A percentile compares a stretch with the other conserved stretches of the same genome.
Evolutionary conservation across 2,113 vertebrate genomes (phyloP).

Genomic region (Phrynocephalus versicolor): DNA sequence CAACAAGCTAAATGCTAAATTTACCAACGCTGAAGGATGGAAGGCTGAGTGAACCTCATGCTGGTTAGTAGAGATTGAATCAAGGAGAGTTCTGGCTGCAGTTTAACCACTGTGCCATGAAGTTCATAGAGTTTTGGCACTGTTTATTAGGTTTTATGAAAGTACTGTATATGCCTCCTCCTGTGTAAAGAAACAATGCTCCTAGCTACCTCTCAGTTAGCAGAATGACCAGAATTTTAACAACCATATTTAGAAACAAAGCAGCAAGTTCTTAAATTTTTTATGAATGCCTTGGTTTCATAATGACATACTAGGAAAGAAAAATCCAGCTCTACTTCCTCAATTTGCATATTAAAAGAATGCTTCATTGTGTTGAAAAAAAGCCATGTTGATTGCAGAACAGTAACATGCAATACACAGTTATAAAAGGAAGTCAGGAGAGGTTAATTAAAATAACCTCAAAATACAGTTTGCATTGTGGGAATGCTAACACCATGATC

Average conservation of each 20-base stretch:
- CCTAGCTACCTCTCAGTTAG: constrained; percentile 28
- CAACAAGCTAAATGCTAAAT: too few relatives aligned
- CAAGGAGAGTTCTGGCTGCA: too few relatives aligned
- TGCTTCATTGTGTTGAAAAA: constrained; percentile 56
- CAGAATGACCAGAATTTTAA: constrained; percentile 48
- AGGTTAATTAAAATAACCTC: constrained; percentile 39
- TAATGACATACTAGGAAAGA: constrained; percentile 41
- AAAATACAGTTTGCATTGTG: constrained; percentile 6
- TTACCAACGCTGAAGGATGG: too few relatives aligned
- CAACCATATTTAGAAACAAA: background rate
- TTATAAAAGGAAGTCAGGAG: constrained; percentile 15
- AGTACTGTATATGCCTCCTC: constrained; percentile 30
- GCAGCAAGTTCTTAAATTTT: constrained; percentile 40
- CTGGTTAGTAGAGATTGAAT: too few relatives aligned
- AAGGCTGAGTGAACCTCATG: too few relatives aligned
- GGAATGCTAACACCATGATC: constrained; percentile 29
- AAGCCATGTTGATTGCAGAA: constrained; percentile 19
- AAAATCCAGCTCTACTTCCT: constrained; percentile 32
- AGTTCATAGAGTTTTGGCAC: background rate
- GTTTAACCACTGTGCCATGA: too few relatives aligned
- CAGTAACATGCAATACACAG: constrained; percentile 45
- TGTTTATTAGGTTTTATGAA: constrained; percentile 7
- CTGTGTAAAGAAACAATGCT: constrained; percentile 11
- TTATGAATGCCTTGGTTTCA: constrained; percentile 51
- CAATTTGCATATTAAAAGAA: constrained; percentile 63